Base-by-base conservation (phyloP, 2,888 invertebrate species). In the Zygaena filipendulae region DNA sequence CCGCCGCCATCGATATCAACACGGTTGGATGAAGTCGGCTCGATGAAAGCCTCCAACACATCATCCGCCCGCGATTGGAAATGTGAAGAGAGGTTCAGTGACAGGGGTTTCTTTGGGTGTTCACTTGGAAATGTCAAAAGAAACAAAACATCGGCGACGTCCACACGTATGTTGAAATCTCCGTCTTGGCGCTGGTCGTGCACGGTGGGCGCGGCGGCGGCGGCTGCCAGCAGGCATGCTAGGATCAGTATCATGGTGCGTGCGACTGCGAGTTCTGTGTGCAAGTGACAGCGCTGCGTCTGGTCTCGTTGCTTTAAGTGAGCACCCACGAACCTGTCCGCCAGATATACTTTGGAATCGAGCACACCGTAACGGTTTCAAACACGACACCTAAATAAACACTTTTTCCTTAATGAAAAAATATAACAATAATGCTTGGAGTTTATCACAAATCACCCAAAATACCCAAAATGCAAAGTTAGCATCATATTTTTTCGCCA, bases 111-210 rank as follows among this genome's bases (percentile, higher is more conserved):
- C 11, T 44, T 27, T 1, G 49, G 38, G 33, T 59, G 25, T 34
- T 67, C 69, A 23, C 58, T 50, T 3, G 84, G 83, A 11, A 86
- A 66, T 1, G 86, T 83, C n/a, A 90, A 58, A 13, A 92, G 59
- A 27, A 92, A 64, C 38, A 91, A 72, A 38, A 91, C 83, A 50
- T 92, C 91, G 40, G 90, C 86, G 6, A 92, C 64, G 54, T 90
- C 87, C 0, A 89, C 87, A 26, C 86, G 82, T 6, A 90, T 81
- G 60, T 92, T 91, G 37, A 82, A 57, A 2, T 87, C 84, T 8
- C 92, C 91, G 31, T 90, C 87, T 58, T 92, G 91, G 1, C 89
- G 81, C 52, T 91, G 89, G 57, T 92, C 86, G 69, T 84, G 85
- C 20, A 49, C 56, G 23, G 55, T 50, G 6, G 62, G 52, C 30